Percentiles rank a stretch among this genome's conserved stretches.
These are phyloP conservation scores for Poecilia gillii DNA, from an alignment of 2,797 vertebrate genomes.

Conservation along the genomic window DNA sequence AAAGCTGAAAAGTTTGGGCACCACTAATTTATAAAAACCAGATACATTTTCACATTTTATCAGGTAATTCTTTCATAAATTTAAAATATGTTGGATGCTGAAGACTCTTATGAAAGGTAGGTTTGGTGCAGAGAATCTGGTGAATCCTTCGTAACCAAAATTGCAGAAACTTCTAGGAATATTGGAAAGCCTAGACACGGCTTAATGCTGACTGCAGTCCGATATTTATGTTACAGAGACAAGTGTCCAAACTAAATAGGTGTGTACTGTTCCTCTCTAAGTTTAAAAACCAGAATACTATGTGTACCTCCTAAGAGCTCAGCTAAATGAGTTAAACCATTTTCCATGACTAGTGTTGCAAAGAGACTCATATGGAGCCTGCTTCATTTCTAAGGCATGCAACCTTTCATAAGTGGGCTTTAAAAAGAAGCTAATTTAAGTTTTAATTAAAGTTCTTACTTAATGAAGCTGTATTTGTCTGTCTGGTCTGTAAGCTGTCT, in stretches of 20 bases:
- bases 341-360: slow-evolving; percentile 60
- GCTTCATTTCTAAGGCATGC: slow-evolving; percentile 65
- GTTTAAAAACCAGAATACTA: not conserved
- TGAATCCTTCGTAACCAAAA: no score
- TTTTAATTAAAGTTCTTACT: slow-evolving; percentile 66
- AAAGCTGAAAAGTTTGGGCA: not conserved
- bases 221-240: no score
- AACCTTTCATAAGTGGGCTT: slow-evolving; percentile 53
- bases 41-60: not conserved
- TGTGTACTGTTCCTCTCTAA: not conserved
- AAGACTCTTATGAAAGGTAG: not conserved
- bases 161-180: no score
- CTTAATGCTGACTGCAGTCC: no score
- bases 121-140: no score
- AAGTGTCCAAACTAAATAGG: no score
- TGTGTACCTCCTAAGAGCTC: slow-evolving; percentile 24
- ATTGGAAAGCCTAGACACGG: no score
- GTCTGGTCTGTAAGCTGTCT: slow-evolving; percentile 33
- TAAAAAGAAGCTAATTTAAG: slow-evolving; percentile 55
- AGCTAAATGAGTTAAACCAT: slow-evolving; percentile 51
- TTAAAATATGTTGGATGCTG: not conserved
- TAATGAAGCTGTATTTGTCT: slow-evolving; percentile 41
- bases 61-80: not conserved
- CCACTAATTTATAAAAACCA: not conserved
- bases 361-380: slow-evolving; percentile 55